Base-by-base conservation (phyloP, 2,797 vertebrate genomes). In the Gallirallus australis region DNA sequence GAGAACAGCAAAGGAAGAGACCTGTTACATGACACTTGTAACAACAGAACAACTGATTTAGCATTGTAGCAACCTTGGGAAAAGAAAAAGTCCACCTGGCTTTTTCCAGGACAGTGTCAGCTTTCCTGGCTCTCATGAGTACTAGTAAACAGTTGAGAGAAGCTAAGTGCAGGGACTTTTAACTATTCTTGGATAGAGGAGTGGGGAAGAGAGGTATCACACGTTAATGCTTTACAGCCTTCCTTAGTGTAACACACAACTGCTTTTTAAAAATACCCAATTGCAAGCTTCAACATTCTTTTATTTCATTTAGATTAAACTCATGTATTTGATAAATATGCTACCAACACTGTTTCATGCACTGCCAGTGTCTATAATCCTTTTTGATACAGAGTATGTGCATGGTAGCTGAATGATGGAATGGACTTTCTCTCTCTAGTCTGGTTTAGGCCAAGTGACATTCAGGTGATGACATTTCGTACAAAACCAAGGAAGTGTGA, bases 401-500 rank as follows among this genome's bases (percentile, higher is more conserved):
- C 48, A 68, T 48, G 47, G 81, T 65, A 88, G 35, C 30, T 72
- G 86, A 92, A 93, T 72, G 54, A 89, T 60, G 23, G 31, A 52
- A 91, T 75, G 23, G 87, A 77, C 59, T 92, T 93, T 90, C 35
- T 90, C 24, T 61, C 60, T 73, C 30, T 78, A 79, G 60, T 81
- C 35, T 89, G 61, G 72, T 79, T 93, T 94, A 94, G 60, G 64
- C 86, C 50, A 96, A 89, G 82, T 73, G 59, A 76, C 40, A 95
- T 68, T 91, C 63, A 87, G 53, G 59, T 82, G 90, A 94, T 84
- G 86, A 86, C 63, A 89, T 95, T 93, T 94, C 91, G 96, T 93
- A 92, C 17, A 60, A 94, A 96, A 92, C 47, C 85, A 95, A 92
- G 40, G 93, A 87, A 96, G 78, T 80, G 60, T 82, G 84, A 94